A percentile compares a stretch with the other conserved stretches of the same genome.
These are phyloP conservation scores for Ellobius talpinus DNA, from an alignment of 2,113 vertebrate species.

Conservation along the genomic window DNA sequence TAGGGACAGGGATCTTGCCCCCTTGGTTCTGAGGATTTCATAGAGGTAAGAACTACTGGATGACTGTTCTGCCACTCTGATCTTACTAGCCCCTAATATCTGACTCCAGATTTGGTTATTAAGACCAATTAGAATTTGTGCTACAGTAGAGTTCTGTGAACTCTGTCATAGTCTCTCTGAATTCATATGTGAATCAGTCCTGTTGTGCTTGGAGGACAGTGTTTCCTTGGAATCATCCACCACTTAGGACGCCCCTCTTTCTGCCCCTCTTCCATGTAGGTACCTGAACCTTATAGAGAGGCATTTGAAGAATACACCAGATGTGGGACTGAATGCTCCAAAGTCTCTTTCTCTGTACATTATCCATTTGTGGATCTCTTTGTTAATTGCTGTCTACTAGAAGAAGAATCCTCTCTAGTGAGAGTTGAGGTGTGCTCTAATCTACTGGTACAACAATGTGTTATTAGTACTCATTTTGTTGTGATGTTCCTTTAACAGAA, in stretches of 20 bases:
- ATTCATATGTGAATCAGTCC: not conserved
- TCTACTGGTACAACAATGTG: not conserved
- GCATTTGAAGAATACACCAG: not conserved
- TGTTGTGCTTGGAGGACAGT: not conserved
- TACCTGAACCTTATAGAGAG: not conserved
- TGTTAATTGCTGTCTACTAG: not conserved
- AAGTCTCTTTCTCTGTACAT: not conserved
- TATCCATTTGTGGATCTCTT: not conserved
- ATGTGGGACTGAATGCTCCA: not conserved
- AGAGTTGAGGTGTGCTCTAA: not conserved
- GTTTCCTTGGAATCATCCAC: not conserved
- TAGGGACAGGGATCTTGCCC: too few species aligned
- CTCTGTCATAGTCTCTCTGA: not conserved
- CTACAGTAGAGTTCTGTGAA: not conserved
- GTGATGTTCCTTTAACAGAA: not conserved
- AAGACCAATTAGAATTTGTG: too few species aligned
- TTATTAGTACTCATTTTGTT: not conserved
- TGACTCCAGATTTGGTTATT: too few species aligned
- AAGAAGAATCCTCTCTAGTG: not conserved
- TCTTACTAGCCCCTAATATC: too few species aligned
- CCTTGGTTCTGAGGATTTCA: too few species aligned
- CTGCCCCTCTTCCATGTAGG: not conserved
- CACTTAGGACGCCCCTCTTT: not conserved
- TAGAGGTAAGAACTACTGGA: too few species aligned
- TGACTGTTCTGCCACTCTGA: too few species aligned